Conservation (phyloP, 1,140 invertebrate species). For the Neelides sp. region DNA sequence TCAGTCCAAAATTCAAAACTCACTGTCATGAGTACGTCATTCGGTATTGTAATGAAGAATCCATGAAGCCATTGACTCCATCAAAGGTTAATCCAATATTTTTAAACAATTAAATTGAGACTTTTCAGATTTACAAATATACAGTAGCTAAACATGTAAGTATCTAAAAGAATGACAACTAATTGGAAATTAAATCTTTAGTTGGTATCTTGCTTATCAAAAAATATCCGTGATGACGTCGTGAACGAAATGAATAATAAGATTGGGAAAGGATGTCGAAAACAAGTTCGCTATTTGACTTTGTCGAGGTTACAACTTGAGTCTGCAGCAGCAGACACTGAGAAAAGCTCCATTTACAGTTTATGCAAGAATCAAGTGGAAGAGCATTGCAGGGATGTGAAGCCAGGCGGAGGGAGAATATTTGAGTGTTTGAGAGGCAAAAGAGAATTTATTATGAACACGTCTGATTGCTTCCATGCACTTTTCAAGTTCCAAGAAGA, state of each 20-base stretch:
- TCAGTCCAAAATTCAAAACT: slow-evolving; percentile 89
- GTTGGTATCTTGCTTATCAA: slow-evolving; percentile 82
- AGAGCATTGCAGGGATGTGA: slow-evolving; percentile 10
- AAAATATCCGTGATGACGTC: slow-evolving; percentile 77
- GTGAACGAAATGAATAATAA: slow-evolving; percentile 59
- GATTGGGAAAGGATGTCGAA: slow-evolving; percentile 70
- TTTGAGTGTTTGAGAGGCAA: slow-evolving; percentile 23
- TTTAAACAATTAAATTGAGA: slow-evolving; percentile 11
- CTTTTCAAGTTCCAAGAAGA: slow-evolving; percentile 23
- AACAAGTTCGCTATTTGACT: slow-evolving; percentile 49
- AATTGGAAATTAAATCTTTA: slow-evolving; percentile 47
- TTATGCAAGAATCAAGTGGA: slow-evolving; percentile 11
- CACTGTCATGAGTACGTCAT: slow-evolving; percentile 75
- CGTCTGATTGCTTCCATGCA: slow-evolving; percentile 11
- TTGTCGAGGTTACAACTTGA: slow-evolving; percentile 60
- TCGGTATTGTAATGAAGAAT: slow-evolving; percentile 49
- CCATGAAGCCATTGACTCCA: slow-evolving; percentile 38
- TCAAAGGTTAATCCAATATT: slow-evolving; percentile 38
- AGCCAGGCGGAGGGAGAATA: slow-evolving; percentile 22
- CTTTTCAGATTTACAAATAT: no score
- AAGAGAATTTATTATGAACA: neutral
- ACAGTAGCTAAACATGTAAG: neutral
- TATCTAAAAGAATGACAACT: neutral
- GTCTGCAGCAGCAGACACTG: slow-evolving; percentile 55
- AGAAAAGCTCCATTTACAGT: slow-evolving; percentile 53